Conservation (phyloP, 2,113 vertebrate species). For the Sander lucioperca region DNA sequence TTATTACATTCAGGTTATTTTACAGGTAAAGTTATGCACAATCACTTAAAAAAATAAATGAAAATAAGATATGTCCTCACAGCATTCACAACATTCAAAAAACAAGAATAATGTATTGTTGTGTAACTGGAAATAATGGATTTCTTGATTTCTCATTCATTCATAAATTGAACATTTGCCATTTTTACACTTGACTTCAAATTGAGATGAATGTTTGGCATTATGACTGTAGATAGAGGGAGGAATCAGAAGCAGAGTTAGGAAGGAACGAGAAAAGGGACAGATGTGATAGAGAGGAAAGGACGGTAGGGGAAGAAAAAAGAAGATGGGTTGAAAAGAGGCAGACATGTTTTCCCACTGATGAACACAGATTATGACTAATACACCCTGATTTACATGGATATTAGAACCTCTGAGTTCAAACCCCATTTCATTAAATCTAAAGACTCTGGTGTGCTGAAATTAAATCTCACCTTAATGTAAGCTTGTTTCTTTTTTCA, state of each 20-base stretch:
- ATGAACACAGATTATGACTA: slow-evolving; percentile 54
- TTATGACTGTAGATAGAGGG: background rate
- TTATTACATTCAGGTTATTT: background rate
- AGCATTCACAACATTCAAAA: background rate
- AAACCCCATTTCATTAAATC: slow-evolving; percentile 54
- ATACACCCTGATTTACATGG: slow-evolving; percentile 56
- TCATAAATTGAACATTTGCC: background rate
- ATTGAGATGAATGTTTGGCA: background rate
- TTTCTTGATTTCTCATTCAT: background rate
- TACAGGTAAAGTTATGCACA: background rate
- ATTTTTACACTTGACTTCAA: background rate
- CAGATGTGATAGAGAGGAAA: background rate
- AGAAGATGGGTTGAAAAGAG: slow-evolving; percentile 11
- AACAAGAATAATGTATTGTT: background rate
- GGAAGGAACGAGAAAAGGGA: background rate
- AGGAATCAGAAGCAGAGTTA: background rate
- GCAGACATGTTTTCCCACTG: background rate
- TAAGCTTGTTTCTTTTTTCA: slow-evolving; percentile 23
- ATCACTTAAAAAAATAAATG: background rate
- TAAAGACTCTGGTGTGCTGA: slow-evolving; percentile 17
- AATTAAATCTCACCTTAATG: slow-evolving; percentile 51
- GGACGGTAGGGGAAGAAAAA: background rate
- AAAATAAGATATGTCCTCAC: background rate
- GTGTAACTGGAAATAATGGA: background rate
- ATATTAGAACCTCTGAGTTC: slow-evolving; percentile 48